phyloP scores from a whole-genome alignment of 2,113 vertebrate genomes.

The Neogale vison region DNA sequence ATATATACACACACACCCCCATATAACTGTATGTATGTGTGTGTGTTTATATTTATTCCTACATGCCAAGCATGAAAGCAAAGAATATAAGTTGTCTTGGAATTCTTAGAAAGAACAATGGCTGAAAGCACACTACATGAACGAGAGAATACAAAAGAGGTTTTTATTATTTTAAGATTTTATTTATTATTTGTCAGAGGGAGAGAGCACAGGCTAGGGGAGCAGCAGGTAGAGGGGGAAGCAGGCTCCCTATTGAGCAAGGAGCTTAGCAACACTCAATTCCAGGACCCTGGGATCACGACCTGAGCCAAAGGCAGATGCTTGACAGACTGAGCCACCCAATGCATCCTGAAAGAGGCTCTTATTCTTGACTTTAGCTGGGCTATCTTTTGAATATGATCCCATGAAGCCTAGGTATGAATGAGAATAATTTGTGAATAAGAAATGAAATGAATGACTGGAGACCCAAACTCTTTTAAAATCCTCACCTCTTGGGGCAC shows the following conservation, averaged over 20 bases:
- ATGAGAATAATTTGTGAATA: background rate
- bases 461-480: background rate
- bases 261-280: too few species aligned
- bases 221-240: too few species aligned
- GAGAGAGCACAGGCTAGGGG: too few species aligned
- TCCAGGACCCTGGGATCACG: too few species aligned
- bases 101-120: background rate
- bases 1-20: background rate
- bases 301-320: too few species aligned
- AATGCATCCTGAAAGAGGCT: background rate
- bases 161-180: too few species aligned
- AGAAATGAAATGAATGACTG: background rate
- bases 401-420: background rate
- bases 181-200: too few species aligned
- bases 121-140: background rate
- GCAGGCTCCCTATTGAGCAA: too few species aligned
- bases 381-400: background rate
- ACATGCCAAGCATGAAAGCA: background rate
- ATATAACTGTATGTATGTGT: background rate
- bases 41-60: background rate
- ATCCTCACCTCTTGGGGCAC: background rate
- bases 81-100: background rate
- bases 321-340: too few species aligned
- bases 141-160: background rate
- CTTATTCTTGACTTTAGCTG: background rate